These are phyloP conservation scores for Cavia porcellus DNA, from an alignment of 2,113 vertebrate genomes.

Conservation along the genomic window DNA sequence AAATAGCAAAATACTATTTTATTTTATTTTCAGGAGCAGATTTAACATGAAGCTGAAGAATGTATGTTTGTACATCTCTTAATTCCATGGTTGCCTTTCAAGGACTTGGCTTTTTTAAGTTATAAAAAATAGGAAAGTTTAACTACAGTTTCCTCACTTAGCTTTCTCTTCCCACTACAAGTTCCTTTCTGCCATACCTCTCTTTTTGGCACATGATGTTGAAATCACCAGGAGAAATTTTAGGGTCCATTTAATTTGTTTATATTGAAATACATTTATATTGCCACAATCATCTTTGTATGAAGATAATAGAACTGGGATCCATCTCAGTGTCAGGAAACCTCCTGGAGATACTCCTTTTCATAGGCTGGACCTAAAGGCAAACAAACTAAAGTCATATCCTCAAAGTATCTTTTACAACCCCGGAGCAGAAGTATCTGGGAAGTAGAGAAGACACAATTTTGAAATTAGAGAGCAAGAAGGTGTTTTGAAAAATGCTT, in stretches of 20 bases:
- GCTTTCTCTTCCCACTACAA: background rate
- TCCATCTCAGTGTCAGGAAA: background rate
- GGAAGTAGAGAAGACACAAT: fast-evolving
- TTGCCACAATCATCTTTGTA: background rate
- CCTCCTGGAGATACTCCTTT: background rate
- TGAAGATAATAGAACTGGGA: background rate
- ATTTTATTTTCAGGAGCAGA: background rate
- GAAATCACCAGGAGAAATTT: background rate
- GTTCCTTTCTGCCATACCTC: background rate
- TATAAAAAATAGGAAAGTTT: background rate
- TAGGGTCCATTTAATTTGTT: background rate
- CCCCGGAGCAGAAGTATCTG: background rate
- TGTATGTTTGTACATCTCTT: background rate
- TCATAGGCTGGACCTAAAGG: background rate
- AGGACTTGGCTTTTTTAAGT: background rate
- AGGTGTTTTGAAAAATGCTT: background rate
- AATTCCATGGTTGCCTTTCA: background rate
- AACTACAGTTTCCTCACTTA: background rate
- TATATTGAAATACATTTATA: background rate
- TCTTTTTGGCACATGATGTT: background rate
- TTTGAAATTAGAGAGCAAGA: background rate
- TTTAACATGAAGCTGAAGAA: background rate
- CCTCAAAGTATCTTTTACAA: background rate
- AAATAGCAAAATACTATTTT: background rate
- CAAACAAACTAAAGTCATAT: background rate